Percentiles rank a stretch among this genome's conserved stretches.
These are phyloP conservation scores for Eilema caniola DNA, from an alignment of 2,888 invertebrate genomes.

Conservation along the genomic window DNA sequence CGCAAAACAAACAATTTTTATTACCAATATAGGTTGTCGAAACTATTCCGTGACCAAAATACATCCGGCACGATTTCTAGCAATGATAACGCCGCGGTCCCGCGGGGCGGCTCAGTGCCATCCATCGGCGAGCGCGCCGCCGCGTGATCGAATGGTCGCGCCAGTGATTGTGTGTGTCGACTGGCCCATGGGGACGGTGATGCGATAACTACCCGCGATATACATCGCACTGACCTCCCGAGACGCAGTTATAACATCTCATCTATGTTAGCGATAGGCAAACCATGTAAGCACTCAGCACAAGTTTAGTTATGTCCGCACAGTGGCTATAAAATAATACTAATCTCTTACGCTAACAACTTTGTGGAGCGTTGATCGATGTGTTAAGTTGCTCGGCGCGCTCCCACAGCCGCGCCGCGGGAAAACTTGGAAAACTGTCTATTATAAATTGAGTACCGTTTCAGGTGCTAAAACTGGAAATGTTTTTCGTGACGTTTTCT, in stretches of 20 bases:
- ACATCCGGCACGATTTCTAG: slow-evolving; percentile 3
- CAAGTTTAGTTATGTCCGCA: slow-evolving; percentile 5
- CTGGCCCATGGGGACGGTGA: slow-evolving; percentile 30
- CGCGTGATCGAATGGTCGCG: neutral
- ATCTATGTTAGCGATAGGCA: neutral
- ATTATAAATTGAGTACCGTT: neutral
- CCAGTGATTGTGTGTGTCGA: neutral
- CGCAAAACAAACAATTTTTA: slow-evolving; percentile 15
- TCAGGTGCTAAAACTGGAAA: neutral
- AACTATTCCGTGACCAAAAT: slow-evolving; percentile 19
- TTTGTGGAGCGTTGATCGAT: slow-evolving; percentile 17
- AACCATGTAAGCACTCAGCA: neutral
- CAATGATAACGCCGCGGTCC: neutral
- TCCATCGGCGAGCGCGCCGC: neutral
- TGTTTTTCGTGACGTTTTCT: neutral
- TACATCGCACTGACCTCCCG: slow-evolving; percentile 17
- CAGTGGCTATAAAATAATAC: slow-evolving; percentile 9
- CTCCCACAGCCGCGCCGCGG: neutral
- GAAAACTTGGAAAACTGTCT: neutral
- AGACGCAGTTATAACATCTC: slow-evolving; percentile 24
- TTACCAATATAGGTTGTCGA: slow-evolving; percentile 11
- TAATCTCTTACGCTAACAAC: slow-evolving; percentile 12
- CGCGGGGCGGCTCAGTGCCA: neutral
- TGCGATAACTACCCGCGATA: slow-evolving; percentile 35
- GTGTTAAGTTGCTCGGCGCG: slow-evolving; percentile 8